These are phyloP conservation scores for Corythoichthys intestinalis DNA, from an alignment of 2,113 vertebrate species.

Conservation along the genomic window DNA sequence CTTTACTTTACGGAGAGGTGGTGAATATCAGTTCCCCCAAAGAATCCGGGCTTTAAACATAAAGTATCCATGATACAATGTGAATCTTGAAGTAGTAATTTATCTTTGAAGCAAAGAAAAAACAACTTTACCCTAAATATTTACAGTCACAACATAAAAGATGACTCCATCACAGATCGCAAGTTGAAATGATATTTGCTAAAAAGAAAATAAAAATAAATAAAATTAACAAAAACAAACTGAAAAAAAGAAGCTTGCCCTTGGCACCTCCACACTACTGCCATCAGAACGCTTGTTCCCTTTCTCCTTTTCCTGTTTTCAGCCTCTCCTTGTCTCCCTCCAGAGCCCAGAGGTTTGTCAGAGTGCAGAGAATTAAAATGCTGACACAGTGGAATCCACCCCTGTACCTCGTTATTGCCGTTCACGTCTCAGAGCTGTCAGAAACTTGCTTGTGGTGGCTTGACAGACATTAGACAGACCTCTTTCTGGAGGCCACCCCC, in stretches of 20 bases:
- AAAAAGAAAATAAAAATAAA: too few relatives aligned
- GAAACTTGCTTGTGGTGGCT: conserved; percentile 77
- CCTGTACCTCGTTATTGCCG: conserved; percentile 81
- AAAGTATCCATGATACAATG: background rate
- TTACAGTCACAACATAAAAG: conserved; percentile 20
- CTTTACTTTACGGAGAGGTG: too few relatives aligned
- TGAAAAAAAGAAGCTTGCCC: conserved; percentile 79
- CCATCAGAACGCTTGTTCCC: background rate
- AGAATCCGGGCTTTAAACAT: background rate
- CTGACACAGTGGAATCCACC: conserved; percentile 73
- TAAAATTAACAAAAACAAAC: too few relatives aligned
- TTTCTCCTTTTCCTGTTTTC: conserved; percentile 6
- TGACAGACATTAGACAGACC: conserved; percentile 71
- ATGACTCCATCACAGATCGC: conserved; percentile 24
- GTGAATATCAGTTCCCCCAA: too few relatives aligned
- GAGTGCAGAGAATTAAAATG: conserved; percentile 71
- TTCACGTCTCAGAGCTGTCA: conserved; percentile 82
- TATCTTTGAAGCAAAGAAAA: background rate
- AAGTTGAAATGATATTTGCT: conserved; percentile 79
- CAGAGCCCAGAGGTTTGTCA: conserved; percentile 79
- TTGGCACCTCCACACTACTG: conserved; percentile 24
- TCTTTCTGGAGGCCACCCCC: conserved; percentile 45
- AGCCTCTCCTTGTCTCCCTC: conserved; percentile 27
- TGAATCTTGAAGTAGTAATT: background rate
- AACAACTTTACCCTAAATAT: conserved; percentile 11